A percentile compares a stretch with the other conserved stretches of the same genome.
These are phyloP conservation scores for Phymastichus coffea DNA, from an alignment of 1,140 invertebrate species.

Conservation along the genomic window DNA sequence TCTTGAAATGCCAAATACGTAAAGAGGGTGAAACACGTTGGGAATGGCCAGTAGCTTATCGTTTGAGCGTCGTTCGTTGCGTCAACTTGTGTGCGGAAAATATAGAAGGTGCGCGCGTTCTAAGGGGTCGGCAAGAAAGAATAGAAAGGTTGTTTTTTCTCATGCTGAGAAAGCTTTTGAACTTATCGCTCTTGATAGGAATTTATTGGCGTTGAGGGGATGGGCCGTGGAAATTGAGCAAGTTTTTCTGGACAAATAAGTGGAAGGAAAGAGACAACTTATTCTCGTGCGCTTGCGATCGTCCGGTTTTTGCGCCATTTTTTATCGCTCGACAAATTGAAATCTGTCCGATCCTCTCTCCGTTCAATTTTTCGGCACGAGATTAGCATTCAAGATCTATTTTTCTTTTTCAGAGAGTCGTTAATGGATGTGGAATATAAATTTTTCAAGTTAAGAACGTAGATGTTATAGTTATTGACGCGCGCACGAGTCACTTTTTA, in stretches of 20 bases:
- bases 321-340: no score
- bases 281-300: no score
- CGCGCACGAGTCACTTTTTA: slow-evolving; percentile 18
- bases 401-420: neutral
- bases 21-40: neutral
- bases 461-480: slow-evolving; percentile 20
- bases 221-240: neutral
- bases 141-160: neutral
- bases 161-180: neutral
- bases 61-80: neutral
- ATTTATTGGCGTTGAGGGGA: neutral
- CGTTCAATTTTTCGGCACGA: no score
- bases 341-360: no score
- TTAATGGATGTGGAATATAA: neutral
- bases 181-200: slow-evolving; percentile 4
- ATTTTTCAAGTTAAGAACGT: slow-evolving; percentile 14
- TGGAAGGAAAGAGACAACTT: no score
- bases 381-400: no score
- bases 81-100: no score
- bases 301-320: no score
- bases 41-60: slow-evolving; percentile 17
- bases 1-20: slow-evolving; percentile 13
- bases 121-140: neutral
- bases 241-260: no score
- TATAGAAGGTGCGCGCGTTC: neutral